A percentile compares a stretch with the other conserved stretches of the same genome.
Evolutionary conservation across 2,113 vertebrate genomes (phyloP).

Genomic region (Syrmaticus mikado): DNA sequence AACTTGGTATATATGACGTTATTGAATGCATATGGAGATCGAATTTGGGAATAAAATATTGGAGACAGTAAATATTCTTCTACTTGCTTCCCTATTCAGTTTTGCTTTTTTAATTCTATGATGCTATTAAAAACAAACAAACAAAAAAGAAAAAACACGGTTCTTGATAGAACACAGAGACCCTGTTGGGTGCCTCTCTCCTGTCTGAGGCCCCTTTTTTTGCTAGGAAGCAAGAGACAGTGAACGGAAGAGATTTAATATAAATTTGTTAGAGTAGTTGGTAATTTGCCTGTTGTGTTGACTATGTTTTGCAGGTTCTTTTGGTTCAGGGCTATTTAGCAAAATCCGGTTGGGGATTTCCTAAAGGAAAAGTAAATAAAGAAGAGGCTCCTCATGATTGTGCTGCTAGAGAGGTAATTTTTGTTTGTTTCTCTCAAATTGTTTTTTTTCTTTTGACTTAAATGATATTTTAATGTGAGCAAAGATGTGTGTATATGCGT

Average conservation of each 20-base stretch:
- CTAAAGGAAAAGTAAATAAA: constrained; percentile 98
- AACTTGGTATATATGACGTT: not conserved
- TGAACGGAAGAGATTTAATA: not conserved
- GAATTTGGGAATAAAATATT: not conserved
- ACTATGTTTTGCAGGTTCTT: constrained; percentile 82
- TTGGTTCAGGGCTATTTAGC: constrained; percentile 98
- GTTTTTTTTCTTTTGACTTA: not conserved
- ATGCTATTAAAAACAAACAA: not conserved
- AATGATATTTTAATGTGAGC: not conserved
- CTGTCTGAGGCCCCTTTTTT: not conserved
- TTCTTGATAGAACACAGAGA: not conserved
- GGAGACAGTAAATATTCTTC: not conserved
- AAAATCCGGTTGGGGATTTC: constrained; percentile 98
- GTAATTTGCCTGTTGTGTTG: not conserved
- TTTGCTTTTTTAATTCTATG: rapidly evolving
- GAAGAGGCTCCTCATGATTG: constrained; percentile 97
- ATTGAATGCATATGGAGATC: not conserved
- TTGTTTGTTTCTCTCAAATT: not conserved
- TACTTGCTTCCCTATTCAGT: not conserved
- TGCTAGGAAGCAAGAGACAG: not conserved
- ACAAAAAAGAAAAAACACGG: rapidly evolving
- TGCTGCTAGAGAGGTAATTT: constrained; percentile 92
- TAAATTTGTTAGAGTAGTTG: not conserved
- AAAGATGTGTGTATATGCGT: rapidly evolving
- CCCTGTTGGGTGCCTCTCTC: not conserved